These are phyloP conservation scores for Leptinotarsa tumamoca DNA, from an alignment of 2,888 invertebrate species.

Conservation along the genomic window DNA sequence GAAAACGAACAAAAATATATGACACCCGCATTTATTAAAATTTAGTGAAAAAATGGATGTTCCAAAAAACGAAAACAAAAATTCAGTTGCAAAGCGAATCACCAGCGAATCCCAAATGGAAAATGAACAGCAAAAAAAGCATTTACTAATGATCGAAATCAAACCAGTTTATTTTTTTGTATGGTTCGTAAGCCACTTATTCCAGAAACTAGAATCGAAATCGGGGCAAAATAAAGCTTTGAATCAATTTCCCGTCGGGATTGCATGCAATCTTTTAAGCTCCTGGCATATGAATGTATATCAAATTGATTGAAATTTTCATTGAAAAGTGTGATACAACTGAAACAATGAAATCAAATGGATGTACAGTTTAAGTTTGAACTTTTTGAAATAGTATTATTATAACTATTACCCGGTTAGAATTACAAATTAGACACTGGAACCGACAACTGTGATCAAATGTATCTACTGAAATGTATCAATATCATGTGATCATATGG, in stretches of 20 bases:
- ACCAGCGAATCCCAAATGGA: neutral
- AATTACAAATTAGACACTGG: no score
- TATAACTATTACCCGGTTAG: no score
- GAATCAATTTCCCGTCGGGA: neutral
- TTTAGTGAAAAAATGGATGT: no score
- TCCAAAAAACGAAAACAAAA: no score
- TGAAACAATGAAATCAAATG: neutral
- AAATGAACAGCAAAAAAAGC: neutral
- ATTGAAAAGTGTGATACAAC: neutral
- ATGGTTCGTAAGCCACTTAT: neutral
- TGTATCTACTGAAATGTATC: no score
- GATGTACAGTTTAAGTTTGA: neutral
- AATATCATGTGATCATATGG: no score
- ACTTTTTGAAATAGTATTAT: neutral
- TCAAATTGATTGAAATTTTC: neutral
- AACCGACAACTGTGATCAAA: no score
- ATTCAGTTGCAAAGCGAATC: neutral
- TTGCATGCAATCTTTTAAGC: conserved; percentile 5
- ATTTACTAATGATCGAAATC: neutral
- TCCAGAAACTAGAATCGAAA: neutral
- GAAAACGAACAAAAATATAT: no score
- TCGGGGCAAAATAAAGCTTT: neutral
- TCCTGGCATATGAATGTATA: conserved; percentile 3
- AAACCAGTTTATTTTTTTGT: neutral
- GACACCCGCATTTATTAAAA: no score